These are phyloP conservation scores for Caenorhabditis sp. DNA, from an alignment of 2,888 invertebrate genomes.

Conservation along the genomic window DNA sequence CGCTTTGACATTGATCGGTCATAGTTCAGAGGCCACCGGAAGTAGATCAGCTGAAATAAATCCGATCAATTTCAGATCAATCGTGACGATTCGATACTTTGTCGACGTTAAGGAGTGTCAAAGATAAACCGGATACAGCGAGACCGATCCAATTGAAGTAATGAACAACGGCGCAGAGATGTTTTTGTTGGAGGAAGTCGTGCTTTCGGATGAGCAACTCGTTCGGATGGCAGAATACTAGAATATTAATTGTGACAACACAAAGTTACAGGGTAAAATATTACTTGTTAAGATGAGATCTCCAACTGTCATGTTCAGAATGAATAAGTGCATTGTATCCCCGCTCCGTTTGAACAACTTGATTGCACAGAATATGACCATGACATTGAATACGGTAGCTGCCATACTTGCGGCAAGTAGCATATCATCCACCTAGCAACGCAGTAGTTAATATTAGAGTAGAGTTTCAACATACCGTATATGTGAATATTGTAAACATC, in stretches of 20 bases:
- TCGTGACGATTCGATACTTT: no score
- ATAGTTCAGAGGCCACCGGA: constrained; percentile 78
- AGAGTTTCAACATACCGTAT: constrained; percentile 63
- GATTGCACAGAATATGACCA: constrained; percentile 79
- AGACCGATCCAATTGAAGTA: constrained; percentile 78
- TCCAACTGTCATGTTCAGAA: constrained; percentile 78
- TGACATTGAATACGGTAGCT: constrained; percentile 77
- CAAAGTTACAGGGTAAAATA: no score
- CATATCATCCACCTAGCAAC: constrained; percentile 76
- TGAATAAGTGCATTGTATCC: constrained; percentile 79
- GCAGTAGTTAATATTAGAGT: neutral
- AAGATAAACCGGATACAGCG: constrained; percentile 77
- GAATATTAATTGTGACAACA: no score
- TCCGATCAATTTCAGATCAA: neutral
- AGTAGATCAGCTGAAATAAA: constrained; percentile 74
- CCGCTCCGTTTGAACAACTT: constrained; percentile 74
- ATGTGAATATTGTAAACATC: constrained; percentile 71
- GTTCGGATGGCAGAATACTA: constrained; percentile 78
- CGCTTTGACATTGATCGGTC: constrained; percentile 78
- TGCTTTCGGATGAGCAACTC: constrained; percentile 78
- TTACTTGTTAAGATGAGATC: constrained; percentile 77
- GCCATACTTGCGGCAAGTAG: constrained; percentile 77
- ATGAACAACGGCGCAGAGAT: constrained; percentile 75
- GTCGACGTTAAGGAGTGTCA: constrained; percentile 77
- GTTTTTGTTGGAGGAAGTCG: constrained; percentile 74